Evolutionary conservation across 2,888 invertebrate genomes (phyloP).

Genomic region (Drosophila bunnanda): DNA sequence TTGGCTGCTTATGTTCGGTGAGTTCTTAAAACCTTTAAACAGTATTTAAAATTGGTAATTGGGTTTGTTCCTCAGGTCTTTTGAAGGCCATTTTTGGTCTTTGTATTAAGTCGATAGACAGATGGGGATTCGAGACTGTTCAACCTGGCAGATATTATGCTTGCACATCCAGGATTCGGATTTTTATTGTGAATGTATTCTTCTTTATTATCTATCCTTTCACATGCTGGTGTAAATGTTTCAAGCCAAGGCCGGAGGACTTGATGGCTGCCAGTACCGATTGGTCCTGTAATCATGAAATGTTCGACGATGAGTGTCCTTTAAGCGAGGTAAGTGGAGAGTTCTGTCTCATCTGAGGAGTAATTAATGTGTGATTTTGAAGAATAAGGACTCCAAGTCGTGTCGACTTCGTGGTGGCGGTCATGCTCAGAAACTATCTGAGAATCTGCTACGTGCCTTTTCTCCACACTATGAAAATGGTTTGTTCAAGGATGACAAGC

Average conservation of each 20-base stretch:
- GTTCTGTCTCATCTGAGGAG: not conserved
- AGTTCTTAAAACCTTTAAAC: not conserved
- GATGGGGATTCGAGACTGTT: slow-evolving; percentile 68
- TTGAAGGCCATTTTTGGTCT: slow-evolving; percentile 74
- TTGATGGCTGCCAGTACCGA: slow-evolving; percentile 63
- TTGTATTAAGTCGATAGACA: slow-evolving; percentile 50
- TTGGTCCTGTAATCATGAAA: slow-evolving; percentile 58
- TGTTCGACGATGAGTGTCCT: not conserved
- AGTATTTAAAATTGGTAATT: not conserved
- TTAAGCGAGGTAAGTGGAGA: not conserved
- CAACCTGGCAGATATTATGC: slow-evolving; percentile 68
- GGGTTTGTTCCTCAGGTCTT: slow-evolving; percentile 51
- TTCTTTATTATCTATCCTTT: slow-evolving; percentile 73
- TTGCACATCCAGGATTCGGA: slow-evolving; percentile 55
- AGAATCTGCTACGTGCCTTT: slow-evolving; percentile 7
- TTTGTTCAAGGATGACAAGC: slow-evolving; percentile 30
- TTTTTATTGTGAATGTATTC: slow-evolving; percentile 71
- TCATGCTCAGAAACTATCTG: not conserved
- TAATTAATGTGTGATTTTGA: too few relatives aligned
- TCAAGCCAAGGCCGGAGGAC: slow-evolving; percentile 69
- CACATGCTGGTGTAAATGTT: slow-evolving; percentile 74
- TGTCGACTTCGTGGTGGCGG: slow-evolving; percentile 25
- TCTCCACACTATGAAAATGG: slow-evolving; percentile 24
- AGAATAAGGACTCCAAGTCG: not conserved
- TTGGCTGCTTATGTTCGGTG: slow-evolving; percentile 62